phyloP scores from a whole-genome alignment of 2,113 vertebrate species.

The Rhinolophus sinicus region DNA sequence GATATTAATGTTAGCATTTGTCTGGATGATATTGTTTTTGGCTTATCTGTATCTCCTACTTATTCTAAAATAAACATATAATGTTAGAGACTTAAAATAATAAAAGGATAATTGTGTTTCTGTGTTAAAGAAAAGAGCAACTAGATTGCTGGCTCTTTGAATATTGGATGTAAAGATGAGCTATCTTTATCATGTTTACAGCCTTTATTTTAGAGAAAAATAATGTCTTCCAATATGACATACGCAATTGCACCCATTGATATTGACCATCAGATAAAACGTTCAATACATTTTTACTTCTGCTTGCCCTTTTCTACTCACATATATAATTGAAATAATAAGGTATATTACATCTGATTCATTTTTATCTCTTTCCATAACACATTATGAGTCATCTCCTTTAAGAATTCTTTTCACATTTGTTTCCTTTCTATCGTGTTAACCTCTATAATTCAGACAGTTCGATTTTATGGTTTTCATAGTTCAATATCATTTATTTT shows the following conservation, averaged over 20 bases:
- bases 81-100: neutral
- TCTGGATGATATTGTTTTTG: neutral
- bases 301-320: neutral
- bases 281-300: neutral
- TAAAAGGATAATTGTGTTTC: slow-evolving; percentile 11
- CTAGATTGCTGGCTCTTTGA: neutral
- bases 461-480: slow-evolving; percentile 3
- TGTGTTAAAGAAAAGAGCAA: neutral
- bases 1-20: neutral
- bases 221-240: neutral
- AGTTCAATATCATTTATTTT: neutral
- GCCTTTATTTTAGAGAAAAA: neutral
- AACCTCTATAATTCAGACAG: neutral
- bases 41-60: neutral
- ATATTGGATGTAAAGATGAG: neutral
- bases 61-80: slow-evolving; percentile 21
- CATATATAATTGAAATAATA: neutral
- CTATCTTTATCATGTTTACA: neutral
- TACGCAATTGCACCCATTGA: neutral
- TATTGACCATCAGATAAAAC: neutral
- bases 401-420: neutral
- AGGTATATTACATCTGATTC: neutral
- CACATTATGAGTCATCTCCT: neutral
- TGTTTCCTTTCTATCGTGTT: neutral
- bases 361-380: slow-evolving; percentile 9